Base-by-base conservation (phyloP, 2,888 invertebrate species). In the Cheilosia vernalis region DNA sequence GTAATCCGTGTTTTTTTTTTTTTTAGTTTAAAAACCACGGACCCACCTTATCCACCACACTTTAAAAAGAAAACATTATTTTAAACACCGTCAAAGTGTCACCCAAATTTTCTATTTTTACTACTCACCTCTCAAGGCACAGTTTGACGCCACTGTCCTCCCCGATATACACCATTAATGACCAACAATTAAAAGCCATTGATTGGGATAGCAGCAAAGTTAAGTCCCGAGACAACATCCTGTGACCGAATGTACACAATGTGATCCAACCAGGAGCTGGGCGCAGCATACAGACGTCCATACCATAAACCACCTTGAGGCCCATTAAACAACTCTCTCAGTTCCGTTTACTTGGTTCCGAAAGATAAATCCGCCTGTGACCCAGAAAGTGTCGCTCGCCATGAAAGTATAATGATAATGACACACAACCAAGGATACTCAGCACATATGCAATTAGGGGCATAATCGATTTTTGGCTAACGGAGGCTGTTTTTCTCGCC, bases 381-480 rank as follows among this genome's bases (percentile, higher is more conserved):
- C 84, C 80, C 84, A 80, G 69, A 84, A 84, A 76, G 70, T 84
- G 74, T 80, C 60, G 56, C 69, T 69, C 74, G 64, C 70, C 74
- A 76, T 74, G 74, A 80, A 69, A 74, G 84, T 74, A 84, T 80
- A 80, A 84, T 76, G 80, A 80, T 80, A 80, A 80, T 74, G 84
- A 74, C 74, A 74, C 70, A 74, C 80, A 84, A 24, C 51, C 78
- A 78, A 66, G 72, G 78, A 83, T 58, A 24, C 27, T 15, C 60
- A 56, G 67, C 10, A 13, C 2, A 21, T 30, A 60, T 64, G 80
- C 84, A 80, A 84, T 84, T 84, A 84, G 74, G 84, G 74, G 55
- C 19, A 66, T 76, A 80, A 80, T 84, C 84, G 84, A 84, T 84
- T 84, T 84, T 80, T 66, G 69, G 67, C 73, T 49, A 56, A 72